phyloP scores from a whole-genome alignment of 53 echinoderm and acorn worm species.

The Holothuria leucospilota region DNA sequence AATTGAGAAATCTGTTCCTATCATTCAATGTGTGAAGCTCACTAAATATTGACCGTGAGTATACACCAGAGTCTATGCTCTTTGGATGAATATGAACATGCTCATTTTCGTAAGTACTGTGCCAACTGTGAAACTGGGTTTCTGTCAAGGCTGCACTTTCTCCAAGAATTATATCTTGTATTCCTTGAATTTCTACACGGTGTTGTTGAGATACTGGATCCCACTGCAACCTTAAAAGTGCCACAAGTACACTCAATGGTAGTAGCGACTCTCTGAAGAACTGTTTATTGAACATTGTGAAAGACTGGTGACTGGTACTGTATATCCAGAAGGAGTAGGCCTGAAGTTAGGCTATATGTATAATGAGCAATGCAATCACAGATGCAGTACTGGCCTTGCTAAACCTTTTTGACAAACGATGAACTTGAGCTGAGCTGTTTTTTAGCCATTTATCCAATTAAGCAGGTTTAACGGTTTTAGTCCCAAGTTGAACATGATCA shows the following conservation, averaged over 20 bases:
- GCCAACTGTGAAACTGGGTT: slow-evolving; percentile 93
- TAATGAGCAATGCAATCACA: no score
- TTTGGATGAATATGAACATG: slow-evolving; percentile 72
- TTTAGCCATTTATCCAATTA: no score
- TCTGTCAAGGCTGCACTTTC: slow-evolving; percentile 88
- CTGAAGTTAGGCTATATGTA: neutral
- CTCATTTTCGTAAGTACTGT: slow-evolving; percentile 73
- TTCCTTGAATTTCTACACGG: slow-evolving; percentile 47
- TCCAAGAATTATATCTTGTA: slow-evolving; percentile 87
- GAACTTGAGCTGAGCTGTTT: no score
- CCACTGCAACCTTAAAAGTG: slow-evolving; percentile 79
- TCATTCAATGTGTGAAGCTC: slow-evolving; percentile 77
- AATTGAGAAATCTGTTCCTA: slow-evolving; percentile 33
- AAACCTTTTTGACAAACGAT: no score
- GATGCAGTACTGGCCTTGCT: no score
- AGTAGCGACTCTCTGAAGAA: slow-evolving; percentile 77
- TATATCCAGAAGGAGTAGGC: no score
- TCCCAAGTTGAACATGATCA: no score
- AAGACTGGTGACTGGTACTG: neutral
- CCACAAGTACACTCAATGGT: slow-evolving; percentile 78
- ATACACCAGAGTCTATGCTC: slow-evolving; percentile 62
- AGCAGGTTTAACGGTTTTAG: no score
- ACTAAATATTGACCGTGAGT: slow-evolving; percentile 57
- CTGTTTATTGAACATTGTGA: slow-evolving; percentile 82
- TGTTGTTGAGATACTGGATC: slow-evolving; percentile 51